Evolutionary conservation across 2,888 invertebrate genomes (phyloP).

Genomic region (Cephus pygmeus): DNA sequence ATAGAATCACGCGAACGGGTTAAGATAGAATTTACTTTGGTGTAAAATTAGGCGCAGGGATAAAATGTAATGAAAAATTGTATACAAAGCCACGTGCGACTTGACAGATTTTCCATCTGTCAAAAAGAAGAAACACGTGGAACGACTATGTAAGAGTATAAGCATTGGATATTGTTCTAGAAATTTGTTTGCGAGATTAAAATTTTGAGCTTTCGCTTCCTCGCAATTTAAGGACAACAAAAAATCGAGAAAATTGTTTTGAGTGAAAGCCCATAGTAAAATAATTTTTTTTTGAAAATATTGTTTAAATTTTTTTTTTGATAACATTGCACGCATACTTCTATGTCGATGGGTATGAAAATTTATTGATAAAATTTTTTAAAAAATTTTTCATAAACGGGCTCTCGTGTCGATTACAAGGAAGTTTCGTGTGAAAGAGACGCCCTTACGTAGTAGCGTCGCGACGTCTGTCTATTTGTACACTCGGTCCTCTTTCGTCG

Average conservation of each 20-base stretch:
- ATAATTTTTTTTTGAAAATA: no score
- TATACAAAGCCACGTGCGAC: no score
- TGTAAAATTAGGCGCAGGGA: no score
- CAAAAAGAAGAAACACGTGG: no score
- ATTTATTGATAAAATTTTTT: no score
- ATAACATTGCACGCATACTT: no score
- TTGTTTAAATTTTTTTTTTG: no score
- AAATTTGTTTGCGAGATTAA: not conserved
- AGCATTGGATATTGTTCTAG: not conserved
- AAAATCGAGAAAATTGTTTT: not conserved
- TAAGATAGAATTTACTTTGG: no score
- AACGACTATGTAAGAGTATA: not conserved
- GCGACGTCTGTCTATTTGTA: not conserved
- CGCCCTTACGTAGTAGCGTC: not conserved
- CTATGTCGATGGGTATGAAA: no score
- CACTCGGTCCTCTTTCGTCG: not conserved
- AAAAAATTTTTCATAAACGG: not conserved
- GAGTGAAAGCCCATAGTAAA: not conserved
- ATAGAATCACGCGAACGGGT: no score
- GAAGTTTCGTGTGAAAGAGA: not conserved
- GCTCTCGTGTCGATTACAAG: not conserved
- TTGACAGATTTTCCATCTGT: no score
- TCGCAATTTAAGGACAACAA: not conserved
- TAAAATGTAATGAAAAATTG: no score
- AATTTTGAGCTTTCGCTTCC: not conserved